Base-by-base conservation (phyloP, 2,888 invertebrate genomes). In the Caenorhabditis afra region DNA sequence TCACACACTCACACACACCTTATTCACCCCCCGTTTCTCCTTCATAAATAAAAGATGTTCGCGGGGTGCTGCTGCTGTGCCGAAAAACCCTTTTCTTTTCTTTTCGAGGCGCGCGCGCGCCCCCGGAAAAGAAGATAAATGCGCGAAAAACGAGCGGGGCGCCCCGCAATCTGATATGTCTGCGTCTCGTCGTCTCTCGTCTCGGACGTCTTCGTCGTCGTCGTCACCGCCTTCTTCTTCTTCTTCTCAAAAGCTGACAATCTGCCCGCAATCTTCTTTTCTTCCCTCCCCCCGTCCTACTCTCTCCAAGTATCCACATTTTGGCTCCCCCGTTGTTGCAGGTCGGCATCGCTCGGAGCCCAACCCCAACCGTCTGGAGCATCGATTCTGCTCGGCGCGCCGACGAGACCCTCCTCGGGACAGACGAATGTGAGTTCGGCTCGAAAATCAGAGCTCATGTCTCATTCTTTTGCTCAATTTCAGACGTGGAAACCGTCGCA, bases 401-500 rank as follows among this genome's bases (percentile, higher is more conserved):
- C 58, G 11, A 58, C 70, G 0, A 35, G 77, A 16, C 77, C 77
- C 8, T 59, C 65, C 10, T 64, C 68, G 16, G 74, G 66, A 29
- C 66, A 74, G 8, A 61, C 52, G 23, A 29, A 29, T 7, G 70
- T 70, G 18, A 55, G 70, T 49, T 1, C 20, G 8, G 22, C 11
- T 20, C n/a, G n/a, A n/a, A n/a, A n/a, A n/a, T n/a, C n/a, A n/a
- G n/a, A n/a, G n/a, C n/a, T n/a, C n/a, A n/a, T n/a, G n/a, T 22
- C 8, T 49, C 20, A 7, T 20, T 20, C 3, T 1, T 47, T 16
- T 47, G 7, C 18, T 47, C 44, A 14, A 8, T 67, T 79, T 0
- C 55, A 79, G 79, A 41, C 65, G 64, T 84, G 84, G 84, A 82
- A 84, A 37, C 58, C 83, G 16, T 50, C 64, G 22, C 77, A 73